Conservation (phyloP, 2,113 vertebrate species). For the Nasalis larvatus region DNA sequence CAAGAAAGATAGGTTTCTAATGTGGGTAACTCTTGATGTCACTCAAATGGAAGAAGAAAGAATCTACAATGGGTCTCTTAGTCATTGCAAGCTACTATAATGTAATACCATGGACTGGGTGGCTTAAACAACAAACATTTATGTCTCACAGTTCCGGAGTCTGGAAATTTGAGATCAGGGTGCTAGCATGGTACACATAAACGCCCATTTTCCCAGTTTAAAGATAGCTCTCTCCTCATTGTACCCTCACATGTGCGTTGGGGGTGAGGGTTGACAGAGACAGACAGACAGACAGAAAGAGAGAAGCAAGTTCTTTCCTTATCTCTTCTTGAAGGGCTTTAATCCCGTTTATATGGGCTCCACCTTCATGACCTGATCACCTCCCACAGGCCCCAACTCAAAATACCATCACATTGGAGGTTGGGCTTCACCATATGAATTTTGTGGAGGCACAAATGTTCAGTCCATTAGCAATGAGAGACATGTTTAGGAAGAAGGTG, state of each 20-base stretch:
- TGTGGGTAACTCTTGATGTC: neutral
- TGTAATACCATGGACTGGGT: neutral
- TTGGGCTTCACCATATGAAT: neutral
- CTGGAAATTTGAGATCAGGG: neutral
- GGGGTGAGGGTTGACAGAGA: no score
- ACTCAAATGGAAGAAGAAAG: neutral
- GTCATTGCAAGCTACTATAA: neutral
- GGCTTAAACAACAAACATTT: neutral
- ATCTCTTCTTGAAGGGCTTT: neutral
- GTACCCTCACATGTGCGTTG: neutral
- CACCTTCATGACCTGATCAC: neutral
- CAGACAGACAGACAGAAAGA: neutral
- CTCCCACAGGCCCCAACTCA: neutral
- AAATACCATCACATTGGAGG: neutral
- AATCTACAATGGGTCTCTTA: neutral
- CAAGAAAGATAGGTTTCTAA: neutral
- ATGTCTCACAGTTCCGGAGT: neutral
- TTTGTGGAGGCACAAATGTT: neutral
- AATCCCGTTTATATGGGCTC: neutral
- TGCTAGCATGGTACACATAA: neutral
- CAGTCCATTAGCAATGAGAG: neutral
- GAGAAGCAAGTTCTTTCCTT: neutral
- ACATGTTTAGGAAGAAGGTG: neutral
- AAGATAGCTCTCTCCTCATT: neutral
- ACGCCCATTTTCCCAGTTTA: neutral